Evolutionary conservation across 2,888 invertebrate genomes (phyloP).

Genomic region (Stegophylla sp.): DNA sequence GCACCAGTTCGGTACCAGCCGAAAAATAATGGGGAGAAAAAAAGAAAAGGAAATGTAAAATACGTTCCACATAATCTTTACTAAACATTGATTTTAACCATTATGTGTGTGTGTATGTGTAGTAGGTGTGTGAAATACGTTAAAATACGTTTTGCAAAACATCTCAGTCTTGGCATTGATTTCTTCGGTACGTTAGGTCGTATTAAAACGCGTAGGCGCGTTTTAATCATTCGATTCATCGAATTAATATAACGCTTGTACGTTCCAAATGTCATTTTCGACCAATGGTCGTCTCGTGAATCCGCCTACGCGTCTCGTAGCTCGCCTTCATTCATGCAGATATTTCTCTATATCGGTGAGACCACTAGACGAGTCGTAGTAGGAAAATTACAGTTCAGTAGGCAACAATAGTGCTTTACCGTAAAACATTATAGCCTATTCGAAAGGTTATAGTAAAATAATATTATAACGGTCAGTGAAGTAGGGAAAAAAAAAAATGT

Average conservation of each 20-base stretch:
- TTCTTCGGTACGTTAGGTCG: background rate
- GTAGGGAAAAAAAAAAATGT: background rate
- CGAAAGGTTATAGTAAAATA: no score
- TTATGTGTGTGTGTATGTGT: background rate
- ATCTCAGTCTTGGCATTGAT: background rate
- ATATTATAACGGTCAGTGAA: background rate
- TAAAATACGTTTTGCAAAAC: background rate
- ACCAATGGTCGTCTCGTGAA: background rate
- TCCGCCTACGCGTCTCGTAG: no score
- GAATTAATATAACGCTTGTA: background rate
- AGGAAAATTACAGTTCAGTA: no score
- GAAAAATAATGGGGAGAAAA: no score
- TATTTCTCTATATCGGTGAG: no score
- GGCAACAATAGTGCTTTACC: no score
- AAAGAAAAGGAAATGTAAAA: background rate
- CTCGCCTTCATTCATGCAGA: no score
- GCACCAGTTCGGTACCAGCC: no score
- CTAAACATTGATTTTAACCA: slow-evolving; percentile 1
- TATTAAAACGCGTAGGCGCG: background rate
- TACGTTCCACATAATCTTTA: background rate
- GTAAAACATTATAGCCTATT: no score
- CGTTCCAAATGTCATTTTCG: background rate
- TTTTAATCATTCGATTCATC: background rate
- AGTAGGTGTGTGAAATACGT: background rate
- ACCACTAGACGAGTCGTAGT: no score